Evolutionary conservation across 1,140 invertebrate species (phyloP).

Genomic region (Matsumurasca onukii): DNA sequence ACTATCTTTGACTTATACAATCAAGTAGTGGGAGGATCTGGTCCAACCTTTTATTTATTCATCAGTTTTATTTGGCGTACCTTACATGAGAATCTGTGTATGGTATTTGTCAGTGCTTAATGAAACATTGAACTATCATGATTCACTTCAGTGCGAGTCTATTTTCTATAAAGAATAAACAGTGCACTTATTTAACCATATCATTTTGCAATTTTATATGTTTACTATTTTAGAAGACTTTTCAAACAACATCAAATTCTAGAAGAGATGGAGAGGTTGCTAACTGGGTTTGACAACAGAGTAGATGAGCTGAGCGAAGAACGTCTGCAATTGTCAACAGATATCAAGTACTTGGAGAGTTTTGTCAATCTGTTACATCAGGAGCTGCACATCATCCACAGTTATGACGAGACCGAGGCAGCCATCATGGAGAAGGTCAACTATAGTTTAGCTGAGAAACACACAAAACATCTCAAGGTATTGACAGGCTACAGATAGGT

Average conservation of each 20-base stretch:
- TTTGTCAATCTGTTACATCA: constrained; percentile 74
- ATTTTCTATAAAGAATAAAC: too few species aligned
- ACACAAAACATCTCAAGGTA: constrained; percentile 52
- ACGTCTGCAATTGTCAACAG: constrained; percentile 61
- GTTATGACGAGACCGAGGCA: constrained; percentile 72
- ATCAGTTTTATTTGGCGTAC: too few species aligned
- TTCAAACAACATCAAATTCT: constrained; percentile 21
- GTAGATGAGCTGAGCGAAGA: constrained; percentile 60
- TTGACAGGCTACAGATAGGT: too few species aligned
- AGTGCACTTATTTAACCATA: too few species aligned
- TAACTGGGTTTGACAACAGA: constrained; percentile 65
- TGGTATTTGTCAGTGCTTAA: too few species aligned
- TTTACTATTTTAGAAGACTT: not conserved
- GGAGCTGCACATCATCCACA: constrained; percentile 73
- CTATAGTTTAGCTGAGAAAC: constrained; percentile 58
- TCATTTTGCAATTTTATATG: too few species aligned
- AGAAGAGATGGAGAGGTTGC: constrained; percentile 35
- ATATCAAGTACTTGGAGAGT: constrained; percentile 62
- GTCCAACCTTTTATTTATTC: too few species aligned
- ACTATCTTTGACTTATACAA: too few species aligned
- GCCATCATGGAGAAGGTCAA: constrained; percentile 60
- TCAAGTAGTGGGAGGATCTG: too few species aligned
- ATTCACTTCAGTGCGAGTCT: too few species aligned
- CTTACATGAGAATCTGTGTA: too few species aligned
- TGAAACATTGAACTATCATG: too few species aligned